Evolutionary conservation across 2,113 vertebrate genomes (phyloP), one percentile per base, ranked within the genome.

Genomic region (Mesembrinibis cayennensis): DNA sequence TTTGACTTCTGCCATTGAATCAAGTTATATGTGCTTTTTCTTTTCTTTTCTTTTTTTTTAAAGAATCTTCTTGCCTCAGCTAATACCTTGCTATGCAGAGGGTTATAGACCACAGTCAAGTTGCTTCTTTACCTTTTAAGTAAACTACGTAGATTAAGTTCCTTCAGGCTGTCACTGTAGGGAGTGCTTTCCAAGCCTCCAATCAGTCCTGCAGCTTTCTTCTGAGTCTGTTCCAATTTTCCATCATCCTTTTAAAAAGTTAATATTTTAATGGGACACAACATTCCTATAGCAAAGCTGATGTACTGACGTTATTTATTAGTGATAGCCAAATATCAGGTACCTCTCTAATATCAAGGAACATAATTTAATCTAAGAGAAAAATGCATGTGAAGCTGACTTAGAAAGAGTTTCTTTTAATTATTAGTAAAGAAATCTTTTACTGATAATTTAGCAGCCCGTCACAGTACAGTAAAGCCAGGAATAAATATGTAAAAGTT

Each of bases 171-270:
- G 27, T 30, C 49, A 85, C 19, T 42, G 13, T 49, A 82, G 79
- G n/a, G 36, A 79, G 25, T 20, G 26, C 27, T 53, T 91, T 93
- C 55, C 25, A 82, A 84, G 36, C 9, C 47, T 89, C 65, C 13
- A 67, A 16, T 82, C 56, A 65, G 72, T 91, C 56, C 49, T 76
- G 23, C 9, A 93, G 44, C 36, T 79, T 81, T 95, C 76, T 80
- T 94, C 70, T 95, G 92, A 96, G 92, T 18, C 38, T 61, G 56
- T 11, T 95, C 92, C 92, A 92, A 40, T 89, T 89, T 93, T 83
- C 45, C 45, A 88, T 77, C 74, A 90, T 70, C 38, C 9, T 21
- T 92, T 77, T 42, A 56, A 85, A 82, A 97, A 89, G 13, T 69
- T 85, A 56, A 72, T 90, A 84, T 59, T 44, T 84, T 92, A 87